Evolutionary conservation across 2,888 invertebrate genomes (phyloP), one percentile per base, ranked within the genome.

Genomic region (Troglohyphantes excavatus): DNA sequence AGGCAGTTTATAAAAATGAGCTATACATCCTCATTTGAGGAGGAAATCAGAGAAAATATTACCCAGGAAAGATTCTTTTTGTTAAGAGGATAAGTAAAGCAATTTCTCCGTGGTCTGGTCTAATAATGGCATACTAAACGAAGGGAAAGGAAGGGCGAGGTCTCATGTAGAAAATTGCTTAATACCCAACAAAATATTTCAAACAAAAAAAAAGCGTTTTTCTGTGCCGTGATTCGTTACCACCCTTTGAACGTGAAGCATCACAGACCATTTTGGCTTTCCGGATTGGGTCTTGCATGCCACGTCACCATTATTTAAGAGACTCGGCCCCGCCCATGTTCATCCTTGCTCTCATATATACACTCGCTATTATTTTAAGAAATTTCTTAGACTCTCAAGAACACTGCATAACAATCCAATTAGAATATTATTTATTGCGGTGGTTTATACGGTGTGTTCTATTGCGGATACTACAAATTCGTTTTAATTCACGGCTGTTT

Each of bases 141-240:
- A 70, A n/a, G n/a, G n/a, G n/a, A n/a, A 27, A 75, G 86, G 78
- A 86, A 78, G 87, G 87, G 79, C 79, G 79, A 65, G 87, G 73
- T 43, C 46, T 63, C 17, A 29, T 65, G 23, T 63, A 26, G 79
- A 87, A 81, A 87, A 87, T 87, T 87, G 61, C 87, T 87, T 87
- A 79, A 87, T 81, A 87, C 79, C 79, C 65, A 27, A 79, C 72
- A 72, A 73, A 87, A 81, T 87, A 76, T 79, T 87, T 73, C 72
- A 11, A 65, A 46, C 72, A 59, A 73, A 73, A 43, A 72, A 39
- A 73, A 87, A 81, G 43, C 73, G 39, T 79, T 72, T 21, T 19
- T 27, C 26, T 53, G 39, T 59, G 61, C 46, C 33, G 72, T 39
- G 72, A 26, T 72, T 79, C 46, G 79, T 87, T 86, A 19, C 86